phyloP scores from a whole-genome alignment of 2,888 invertebrate genomes.

The Chrysotoxum bicinctum region DNA sequence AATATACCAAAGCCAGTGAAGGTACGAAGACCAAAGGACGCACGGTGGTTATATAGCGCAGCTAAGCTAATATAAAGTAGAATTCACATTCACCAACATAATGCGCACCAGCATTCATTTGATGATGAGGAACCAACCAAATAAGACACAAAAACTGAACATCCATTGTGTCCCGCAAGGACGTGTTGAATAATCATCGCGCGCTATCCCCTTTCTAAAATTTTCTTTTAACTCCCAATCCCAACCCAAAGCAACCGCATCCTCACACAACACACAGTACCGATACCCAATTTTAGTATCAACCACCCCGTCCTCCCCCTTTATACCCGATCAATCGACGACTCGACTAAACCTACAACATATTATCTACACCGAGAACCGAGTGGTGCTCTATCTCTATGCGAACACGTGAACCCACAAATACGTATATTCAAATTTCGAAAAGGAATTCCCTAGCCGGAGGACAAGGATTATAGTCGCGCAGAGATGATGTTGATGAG shows the following conservation, averaged over 20 bases:
- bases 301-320: background rate
- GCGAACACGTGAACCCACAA: constrained; percentile 79
- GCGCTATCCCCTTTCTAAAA: constrained; percentile 67
- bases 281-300: constrained; percentile 13
- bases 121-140: constrained; percentile 64
- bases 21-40: constrained; percentile 8
- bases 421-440: constrained; percentile 77
- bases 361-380: background rate
- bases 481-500: constrained; percentile 71
- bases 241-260: constrained; percentile 36
- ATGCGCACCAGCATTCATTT: constrained; percentile 53
- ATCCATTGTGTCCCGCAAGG: constrained; percentile 76
- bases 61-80: constrained; percentile 26
- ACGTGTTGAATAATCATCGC: constrained; percentile 79
- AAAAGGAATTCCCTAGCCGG: constrained; percentile 80
- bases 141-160: constrained; percentile 72
- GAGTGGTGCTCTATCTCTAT: constrained; percentile 25
- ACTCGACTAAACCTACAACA: background rate
- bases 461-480: constrained; percentile 80
- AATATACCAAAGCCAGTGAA: background rate
- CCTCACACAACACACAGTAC: constrained; percentile 18
- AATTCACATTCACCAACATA: constrained; percentile 58
- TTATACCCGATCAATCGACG: constrained; percentile 62
- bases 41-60: background rate
- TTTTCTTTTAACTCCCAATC: constrained; percentile 61